Evolutionary conservation across 2,113 vertebrate species (phyloP), one percentile per base, ranked within the genome.

Genomic region (Centropus unirufus): DNA sequence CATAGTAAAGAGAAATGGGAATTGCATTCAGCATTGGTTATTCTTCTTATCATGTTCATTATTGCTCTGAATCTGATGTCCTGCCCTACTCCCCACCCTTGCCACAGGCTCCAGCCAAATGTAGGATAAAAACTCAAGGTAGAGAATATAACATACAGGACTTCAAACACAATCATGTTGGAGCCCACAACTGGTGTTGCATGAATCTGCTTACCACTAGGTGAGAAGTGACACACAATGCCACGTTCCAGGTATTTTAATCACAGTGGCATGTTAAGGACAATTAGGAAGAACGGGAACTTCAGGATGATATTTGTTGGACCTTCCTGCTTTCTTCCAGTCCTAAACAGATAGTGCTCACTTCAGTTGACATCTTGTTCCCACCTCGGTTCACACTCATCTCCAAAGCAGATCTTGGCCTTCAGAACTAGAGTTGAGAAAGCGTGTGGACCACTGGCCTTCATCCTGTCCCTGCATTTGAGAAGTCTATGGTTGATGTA

Each of bases 1-100:
- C 94, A 73, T 54, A 92, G 89, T 74, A 87, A 89, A 85, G 90
- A 97, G 92, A 94, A 95, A 84, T 23, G 80, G 72, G 83, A 87
- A 87, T 79, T 91, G 83, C 72, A 47, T 81, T 82, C 91, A 30
- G 54, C 69, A 39, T 68, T 1, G 2, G 36, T 68, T 96, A 75
- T 90, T 68, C 70, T 79, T 93, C 70, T 92, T 92, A 68, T 92
- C 66, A 4, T 24, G 69, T 30, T 66, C 42, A 3, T 22, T 90
- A 49, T n/a, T 93, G 57, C 42, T 86, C 49, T 55, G 42, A 54
- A 77, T 47, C 59, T 58, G 47, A 85, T 72, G 68, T 91, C 30
- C 68, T 67, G 40, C 30, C 14, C 17, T 75, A 24, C 44, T 94
- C 70, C 55, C 44, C 2, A 0, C 51, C 44, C 36, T 47, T 68